Base-by-base conservation (phyloP, 2,888 invertebrate species). In the Cryptus viduatorius region DNA sequence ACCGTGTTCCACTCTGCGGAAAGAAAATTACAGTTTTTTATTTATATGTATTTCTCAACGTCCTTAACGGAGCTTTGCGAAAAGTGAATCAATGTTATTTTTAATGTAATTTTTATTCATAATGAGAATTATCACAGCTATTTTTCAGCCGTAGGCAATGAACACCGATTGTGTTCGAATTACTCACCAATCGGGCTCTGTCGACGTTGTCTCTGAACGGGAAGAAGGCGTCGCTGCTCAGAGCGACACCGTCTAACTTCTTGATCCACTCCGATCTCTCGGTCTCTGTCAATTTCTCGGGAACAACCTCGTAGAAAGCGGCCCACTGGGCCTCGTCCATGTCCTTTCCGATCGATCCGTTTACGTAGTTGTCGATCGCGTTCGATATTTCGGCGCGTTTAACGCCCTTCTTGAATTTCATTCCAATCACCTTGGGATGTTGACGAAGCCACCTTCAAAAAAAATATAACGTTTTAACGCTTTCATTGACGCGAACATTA, bases 141-240 rank as follows among this genome's bases (percentile, higher is more conserved):
- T 75, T 53, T 84, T 42, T 37, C 24, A 56, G 48, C n/a, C 31
- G 29, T 67, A 31, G 31, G n/a, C 42, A 78, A 42, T 65, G 64
- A 5, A 1, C 7, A 64, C 42, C 31, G 48, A 82, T 73, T 24
- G 8, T 14, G n/a, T 31, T 31, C 67, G 16, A 65, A n/a, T 64
- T 37, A 87, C 94, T 92, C 92, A 98, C 98, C 96, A 98, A 96
- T 88, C 95, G 95, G 67, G 99, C 98, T 87, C 99, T 95, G 93
- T 99, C 99, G 79, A 99, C 97, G 91, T 99, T 99, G 92, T 99
- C 99, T 88, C 99, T 95, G 95, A 99, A 99, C 42, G 99, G 99
- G 95, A 99, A 99, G 95, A 99, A 99, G 0, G 99, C 99, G 94
- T 99, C 99, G 0, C 99, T 99, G 16, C 98, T 98, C 29, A 99